These are phyloP conservation scores for Clistopyga incitator DNA, from an alignment of 2,888 invertebrate genomes.

Conservation along the genomic window DNA sequence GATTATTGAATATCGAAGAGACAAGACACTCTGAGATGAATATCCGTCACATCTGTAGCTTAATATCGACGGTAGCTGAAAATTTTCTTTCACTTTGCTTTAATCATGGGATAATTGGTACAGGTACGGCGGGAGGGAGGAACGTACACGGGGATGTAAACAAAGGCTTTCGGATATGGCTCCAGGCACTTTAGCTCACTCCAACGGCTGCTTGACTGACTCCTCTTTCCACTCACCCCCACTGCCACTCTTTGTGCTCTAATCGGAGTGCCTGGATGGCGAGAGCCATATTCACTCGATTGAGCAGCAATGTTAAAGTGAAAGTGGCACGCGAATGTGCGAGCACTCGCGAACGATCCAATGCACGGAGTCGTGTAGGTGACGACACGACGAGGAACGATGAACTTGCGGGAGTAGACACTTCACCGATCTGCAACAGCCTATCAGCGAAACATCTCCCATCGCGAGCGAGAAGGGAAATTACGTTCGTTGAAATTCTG, in stretches of 20 bases:
- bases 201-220: slow-evolving; percentile 42
- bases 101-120: slow-evolving; percentile 22
- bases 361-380: slow-evolving; percentile 4
- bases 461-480: background rate
- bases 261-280: slow-evolving; percentile 63
- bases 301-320: slow-evolving; percentile 62
- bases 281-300: slow-evolving; percentile 64
- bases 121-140: background rate
- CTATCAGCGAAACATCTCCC: background rate
- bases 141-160: slow-evolving; percentile 33
- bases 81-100: slow-evolving; percentile 28
- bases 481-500: slow-evolving; percentile 6
- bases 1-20: background rate
- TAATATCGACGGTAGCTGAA: slow-evolving; percentile 10
- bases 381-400: slow-evolving; percentile 4
- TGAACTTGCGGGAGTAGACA: slow-evolving; percentile 20
- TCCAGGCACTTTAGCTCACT: slow-evolving; percentile 31
- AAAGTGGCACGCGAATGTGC: slow-evolving; percentile 45
- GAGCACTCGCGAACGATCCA: slow-evolving; percentile 5
- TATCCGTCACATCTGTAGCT: background rate
- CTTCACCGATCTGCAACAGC: background rate
- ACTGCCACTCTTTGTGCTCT: slow-evolving; percentile 55
- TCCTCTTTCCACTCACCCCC: slow-evolving; percentile 32
- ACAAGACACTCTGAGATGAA: background rate
- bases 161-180: slow-evolving; percentile 34